A percentile compares a stretch with the other conserved stretches of the same genome.
These are phyloP conservation scores for Strigops habroptila DNA, from an alignment of 2,113 vertebrate genomes.

Conservation along the genomic window DNA sequence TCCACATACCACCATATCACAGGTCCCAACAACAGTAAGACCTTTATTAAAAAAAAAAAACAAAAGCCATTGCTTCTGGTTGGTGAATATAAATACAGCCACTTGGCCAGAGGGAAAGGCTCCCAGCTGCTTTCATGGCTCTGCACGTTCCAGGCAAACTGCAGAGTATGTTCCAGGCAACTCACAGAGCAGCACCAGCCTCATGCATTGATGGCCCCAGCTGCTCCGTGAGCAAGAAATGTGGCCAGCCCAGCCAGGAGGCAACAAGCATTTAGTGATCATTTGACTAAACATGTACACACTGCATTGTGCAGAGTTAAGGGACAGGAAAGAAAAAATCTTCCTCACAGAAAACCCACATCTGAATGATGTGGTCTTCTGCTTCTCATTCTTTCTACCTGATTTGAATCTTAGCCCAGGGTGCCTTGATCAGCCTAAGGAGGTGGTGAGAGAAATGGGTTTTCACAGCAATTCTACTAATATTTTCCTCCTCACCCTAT, in stretches of 20 bases:
- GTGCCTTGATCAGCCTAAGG: background rate
- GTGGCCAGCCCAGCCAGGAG: background rate
- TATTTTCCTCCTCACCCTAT: background rate
- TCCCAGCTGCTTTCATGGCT: constrained; percentile 2
- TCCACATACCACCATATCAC: background rate
- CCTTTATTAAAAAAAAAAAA: background rate
- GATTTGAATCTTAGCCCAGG: background rate
- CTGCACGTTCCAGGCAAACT: background rate
- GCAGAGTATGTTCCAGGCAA: background rate
- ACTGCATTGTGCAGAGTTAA: rapidly evolving
- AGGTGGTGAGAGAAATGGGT: background rate
- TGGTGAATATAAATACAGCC: background rate
- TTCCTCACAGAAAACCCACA: background rate
- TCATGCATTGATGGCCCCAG: background rate
- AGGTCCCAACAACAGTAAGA: background rate
- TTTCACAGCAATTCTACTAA: background rate
- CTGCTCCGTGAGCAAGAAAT: background rate
- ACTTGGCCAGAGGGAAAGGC: background rate
- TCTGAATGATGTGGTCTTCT: background rate
- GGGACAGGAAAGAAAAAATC: background rate
- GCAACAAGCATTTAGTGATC: background rate
- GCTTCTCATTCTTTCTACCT: background rate
- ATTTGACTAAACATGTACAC: background rate
- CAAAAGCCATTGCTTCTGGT: background rate
- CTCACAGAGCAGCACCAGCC: background rate